Base-by-base conservation (phyloP, 2,888 invertebrate species). In the Pseudococcus jackbeardsleyi region DNA sequence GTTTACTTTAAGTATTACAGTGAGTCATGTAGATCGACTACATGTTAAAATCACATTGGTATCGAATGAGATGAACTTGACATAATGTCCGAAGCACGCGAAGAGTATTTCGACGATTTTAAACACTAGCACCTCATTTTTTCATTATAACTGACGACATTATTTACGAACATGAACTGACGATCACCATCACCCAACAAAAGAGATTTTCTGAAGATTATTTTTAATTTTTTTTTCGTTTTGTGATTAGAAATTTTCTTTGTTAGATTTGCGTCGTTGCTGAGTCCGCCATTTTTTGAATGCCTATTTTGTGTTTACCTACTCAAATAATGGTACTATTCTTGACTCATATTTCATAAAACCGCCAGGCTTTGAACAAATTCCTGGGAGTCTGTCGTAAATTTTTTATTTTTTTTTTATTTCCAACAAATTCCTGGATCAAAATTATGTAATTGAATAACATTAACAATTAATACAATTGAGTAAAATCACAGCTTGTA, bases 1-100 rank as follows among this genome's bases (percentile, higher is more conserved):
- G 1, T 33, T 33, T 3, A 33, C 26, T 33, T 9, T 72, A 26
- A 26, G 68, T 72, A 72, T 26, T 6, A 33, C 12, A 33, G 4
- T 12, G 12, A 12, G 22, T 72, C 59, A 11, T 33, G 33, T 72
- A 19, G 33, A 26, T 72, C 68, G 68, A 72, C 68, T 72, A 72
- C 68, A 72, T 72, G 15, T 72, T 72, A 59, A n/a, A 19, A 72
- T 72, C 68, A 72, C 68, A 72, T 72, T 72, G 26, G 26, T 33
- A 72, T 11, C 33, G 68, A 72, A 33, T 72, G 33, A 33, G 26
- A 12, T 72, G 12, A 5, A 19, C 19, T 59, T 26, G 19, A 33
- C 33, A 72, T 5, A 5, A 12, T 5, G 59, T 19, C 11, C 26
- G 5, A 33, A 22, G 33, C 15, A 72, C 6, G 33, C 26, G 26